Conservation (phyloP, 2,888 invertebrate genomes). For the Ophraella communa region DNA sequence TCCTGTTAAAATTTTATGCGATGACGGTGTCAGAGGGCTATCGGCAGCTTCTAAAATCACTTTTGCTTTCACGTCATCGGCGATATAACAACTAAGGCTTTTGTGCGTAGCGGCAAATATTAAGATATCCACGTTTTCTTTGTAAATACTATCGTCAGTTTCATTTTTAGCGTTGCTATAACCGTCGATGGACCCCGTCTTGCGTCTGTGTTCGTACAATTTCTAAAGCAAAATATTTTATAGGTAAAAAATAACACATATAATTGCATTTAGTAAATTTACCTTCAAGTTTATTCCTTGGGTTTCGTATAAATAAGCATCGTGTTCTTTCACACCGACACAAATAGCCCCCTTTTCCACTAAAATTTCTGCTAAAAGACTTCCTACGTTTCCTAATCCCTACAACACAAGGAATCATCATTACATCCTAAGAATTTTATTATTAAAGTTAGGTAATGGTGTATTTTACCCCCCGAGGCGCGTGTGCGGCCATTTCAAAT, state of each 20-base stretch:
- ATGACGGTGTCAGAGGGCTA: constrained; percentile 52
- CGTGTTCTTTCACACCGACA: constrained; percentile 54
- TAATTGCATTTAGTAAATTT: background rate
- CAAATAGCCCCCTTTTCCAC: constrained; percentile 51
- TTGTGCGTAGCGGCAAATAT: constrained; percentile 53
- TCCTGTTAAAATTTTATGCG: constrained; percentile 51
- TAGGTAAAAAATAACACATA: background rate
- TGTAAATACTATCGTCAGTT: constrained; percentile 45
- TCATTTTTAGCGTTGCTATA: constrained; percentile 45
- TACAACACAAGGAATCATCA: constrained; percentile 30
- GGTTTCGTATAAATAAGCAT: constrained; percentile 49
- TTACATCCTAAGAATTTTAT: background rate
- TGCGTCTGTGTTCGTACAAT: constrained; percentile 44
- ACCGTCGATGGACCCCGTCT: constrained; percentile 45
- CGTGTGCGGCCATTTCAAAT: too few relatives aligned
- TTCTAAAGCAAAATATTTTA: constrained; percentile 39
- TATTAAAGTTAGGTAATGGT: too few relatives aligned
- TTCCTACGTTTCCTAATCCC: constrained; percentile 55
- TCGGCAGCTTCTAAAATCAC: constrained; percentile 55
- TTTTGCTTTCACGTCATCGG: constrained; percentile 53
- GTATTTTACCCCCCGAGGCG: too few relatives aligned
- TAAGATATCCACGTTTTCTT: constrained; percentile 53
- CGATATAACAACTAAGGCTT: constrained; percentile 50
- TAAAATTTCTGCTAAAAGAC: constrained; percentile 45
- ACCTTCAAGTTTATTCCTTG: constrained; percentile 50